A percentile compares a stretch with the other conserved stretches of the same genome.
Conservation (phyloP, 1,140 invertebrate species). For the Amphibalanus amphitrite region DNA sequence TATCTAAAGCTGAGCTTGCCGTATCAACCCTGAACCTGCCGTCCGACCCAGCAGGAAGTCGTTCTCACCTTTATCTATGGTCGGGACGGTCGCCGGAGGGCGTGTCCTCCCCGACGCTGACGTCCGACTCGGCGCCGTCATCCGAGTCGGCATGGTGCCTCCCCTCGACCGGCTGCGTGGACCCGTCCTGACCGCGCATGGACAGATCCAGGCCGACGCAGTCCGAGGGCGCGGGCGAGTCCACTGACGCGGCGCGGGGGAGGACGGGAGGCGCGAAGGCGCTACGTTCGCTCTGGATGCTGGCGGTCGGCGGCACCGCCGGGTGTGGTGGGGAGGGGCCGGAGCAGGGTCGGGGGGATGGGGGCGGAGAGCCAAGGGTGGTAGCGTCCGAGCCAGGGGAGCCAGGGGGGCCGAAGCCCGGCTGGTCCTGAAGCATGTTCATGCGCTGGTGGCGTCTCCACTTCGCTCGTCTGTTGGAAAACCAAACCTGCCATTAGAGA, state of each 20-base stretch:
- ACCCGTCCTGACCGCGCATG: neutral
- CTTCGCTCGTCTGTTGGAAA: slow-evolving; percentile 96
- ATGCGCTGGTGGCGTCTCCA: slow-evolving; percentile 88
- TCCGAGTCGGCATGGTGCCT: neutral
- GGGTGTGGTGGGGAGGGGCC: slow-evolving; percentile 50
- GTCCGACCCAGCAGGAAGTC: too few relatives aligned
- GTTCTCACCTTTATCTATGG: neutral
- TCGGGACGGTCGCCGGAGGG: neutral
- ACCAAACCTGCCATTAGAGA: slow-evolving; percentile 62
- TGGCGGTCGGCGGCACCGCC: slow-evolving; percentile 5
- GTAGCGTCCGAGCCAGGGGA: slow-evolving; percentile 39
- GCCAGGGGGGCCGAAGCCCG: slow-evolving; percentile 68
- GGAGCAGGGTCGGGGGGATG: slow-evolving; percentile 68
- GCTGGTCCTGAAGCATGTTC: slow-evolving; percentile 69
- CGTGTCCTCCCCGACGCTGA: neutral
- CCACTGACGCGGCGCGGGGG: slow-evolving; percentile 14
- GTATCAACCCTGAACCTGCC: too few relatives aligned
- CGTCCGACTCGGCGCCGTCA: neutral
- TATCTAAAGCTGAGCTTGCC: too few relatives aligned
- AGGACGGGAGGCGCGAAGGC: neutral
- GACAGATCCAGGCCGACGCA: neutral
- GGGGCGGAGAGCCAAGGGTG: slow-evolving; percentile 46
- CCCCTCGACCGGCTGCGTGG: neutral
- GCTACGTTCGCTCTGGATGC: neutral
- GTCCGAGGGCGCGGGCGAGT: slow-evolving; percentile 5